Conservation (phyloP, 2,797 vertebrate genomes). For the Hypotaenidia philippensis region DNA sequence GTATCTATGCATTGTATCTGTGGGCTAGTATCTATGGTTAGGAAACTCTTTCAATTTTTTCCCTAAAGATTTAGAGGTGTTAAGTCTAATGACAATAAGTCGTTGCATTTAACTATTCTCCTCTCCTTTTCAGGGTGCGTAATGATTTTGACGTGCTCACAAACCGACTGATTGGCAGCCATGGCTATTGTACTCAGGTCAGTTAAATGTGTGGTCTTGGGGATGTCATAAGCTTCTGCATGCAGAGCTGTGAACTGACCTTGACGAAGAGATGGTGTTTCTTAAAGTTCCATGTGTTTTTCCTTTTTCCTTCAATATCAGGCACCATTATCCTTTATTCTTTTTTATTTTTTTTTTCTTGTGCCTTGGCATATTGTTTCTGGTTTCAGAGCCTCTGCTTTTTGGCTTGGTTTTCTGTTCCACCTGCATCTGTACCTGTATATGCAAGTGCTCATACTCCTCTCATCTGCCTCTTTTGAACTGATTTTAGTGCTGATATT, state of each 20-base stretch:
- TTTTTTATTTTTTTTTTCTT: neutral
- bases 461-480: neutral
- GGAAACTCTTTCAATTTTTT: fast-evolving
- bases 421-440: fast-evolving
- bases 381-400: neutral
- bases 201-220: neutral
- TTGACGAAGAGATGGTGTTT: neutral
- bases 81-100: neutral
- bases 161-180: constrained; percentile 89
- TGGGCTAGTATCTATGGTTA: neutral
- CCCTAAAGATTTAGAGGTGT: fast-evolving
- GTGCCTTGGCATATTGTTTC: neutral
- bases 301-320: neutral
- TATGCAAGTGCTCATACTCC: neutral
- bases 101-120: neutral
- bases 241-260: neutral
- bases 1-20: too few relatives aligned
- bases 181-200: constrained; percentile 97
- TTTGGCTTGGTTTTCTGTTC: neutral
- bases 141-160: constrained; percentile 91
- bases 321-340: neutral
- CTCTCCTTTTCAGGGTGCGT: constrained; percentile 80
- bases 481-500: neutral
- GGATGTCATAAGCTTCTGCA: neutral
- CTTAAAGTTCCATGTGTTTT: neutral